Base-by-base conservation (phyloP, 2,888 invertebrate species). In the Biston betularia region DNA sequence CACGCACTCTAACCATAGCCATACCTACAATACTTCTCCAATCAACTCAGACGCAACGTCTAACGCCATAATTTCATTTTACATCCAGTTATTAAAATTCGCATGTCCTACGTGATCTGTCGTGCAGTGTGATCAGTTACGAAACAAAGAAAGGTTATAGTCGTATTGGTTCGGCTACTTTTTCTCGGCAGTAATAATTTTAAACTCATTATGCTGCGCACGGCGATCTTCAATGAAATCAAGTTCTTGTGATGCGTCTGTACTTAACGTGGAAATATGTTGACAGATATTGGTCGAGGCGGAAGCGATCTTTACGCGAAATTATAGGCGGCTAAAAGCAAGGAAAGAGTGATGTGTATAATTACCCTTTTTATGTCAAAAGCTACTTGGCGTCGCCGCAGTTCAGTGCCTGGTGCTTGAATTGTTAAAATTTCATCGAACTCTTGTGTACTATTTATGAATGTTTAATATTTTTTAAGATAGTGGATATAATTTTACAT, bases 101-200 rank as follows among this genome's bases (percentile, higher is more conserved):
- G 72, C 69, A 65, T 63, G 72, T 71, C 64, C 62, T 62, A 65
- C 61, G 66, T 68, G 46, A 77, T 78, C 70, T 78, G 81, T 70
- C 79, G 82, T 84, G 78, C 75, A 80, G 79, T 76, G 79, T 82
- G 82, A 81, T 86, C 85, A 85, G 83, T 86, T 83, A 88, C 81
- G 77, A 85, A 79, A 80, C 84, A 85, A 83, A 87, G 87, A 91
- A 91, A 92, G 89, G 89, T 90, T 91, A 89, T 84, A 83, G 76
- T 83, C 73, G 77, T 83, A 83, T 81, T 80, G 81, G 71, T 33
- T 77, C 80, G 80, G 83, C 84, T 83, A 92, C 89, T 92, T 93
- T 93, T 93, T 93, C 90, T 90, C 88, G 85, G 85, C 88, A 84
- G 88, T 88, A 89, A 92, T 93, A 92, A 93, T 92, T 93, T 93